Evolutionary conservation across 2,797 vertebrate genomes (phyloP).

Genomic region (Trichosurus vulpecula): DNA sequence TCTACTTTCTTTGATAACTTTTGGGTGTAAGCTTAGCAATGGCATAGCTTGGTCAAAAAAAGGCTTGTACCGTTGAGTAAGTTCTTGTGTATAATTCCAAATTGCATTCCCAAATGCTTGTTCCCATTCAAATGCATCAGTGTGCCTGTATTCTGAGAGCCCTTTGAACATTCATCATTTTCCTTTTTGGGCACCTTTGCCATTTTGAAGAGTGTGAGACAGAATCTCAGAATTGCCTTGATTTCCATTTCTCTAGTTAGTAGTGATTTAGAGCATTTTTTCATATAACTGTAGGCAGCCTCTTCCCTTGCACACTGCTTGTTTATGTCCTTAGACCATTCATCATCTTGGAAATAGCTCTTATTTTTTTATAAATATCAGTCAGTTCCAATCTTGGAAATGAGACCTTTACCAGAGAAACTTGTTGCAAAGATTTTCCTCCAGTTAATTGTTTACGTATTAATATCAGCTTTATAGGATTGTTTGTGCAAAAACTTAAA

Average conservation of each 20-base stretch:
- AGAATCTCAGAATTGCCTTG: background rate
- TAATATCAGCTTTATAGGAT: background rate
- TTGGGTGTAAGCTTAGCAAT: background rate
- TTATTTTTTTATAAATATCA: background rate
- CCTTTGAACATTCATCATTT: background rate
- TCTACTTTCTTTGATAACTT: background rate
- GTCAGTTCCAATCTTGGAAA: background rate
- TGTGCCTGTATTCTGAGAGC: background rate
- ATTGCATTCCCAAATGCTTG: background rate
- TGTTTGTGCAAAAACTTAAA: background rate
- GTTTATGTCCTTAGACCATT: background rate
- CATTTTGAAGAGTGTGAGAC: background rate
- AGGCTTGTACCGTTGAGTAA: background rate
- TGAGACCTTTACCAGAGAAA: background rate
- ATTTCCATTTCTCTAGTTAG: background rate
- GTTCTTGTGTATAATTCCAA: background rate
- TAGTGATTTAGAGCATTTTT: background rate
- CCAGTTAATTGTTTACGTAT: background rate
- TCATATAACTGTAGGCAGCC: background rate
- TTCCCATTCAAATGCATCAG: background rate
- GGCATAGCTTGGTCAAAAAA: background rate
- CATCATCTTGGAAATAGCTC: background rate
- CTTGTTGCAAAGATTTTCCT: background rate
- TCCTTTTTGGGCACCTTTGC: background rate
- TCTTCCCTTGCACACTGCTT: background rate